These are phyloP conservation scores for Leptoclinus maculatus DNA, from an alignment of 2,797 vertebrate genomes.

Conservation along the genomic window DNA sequence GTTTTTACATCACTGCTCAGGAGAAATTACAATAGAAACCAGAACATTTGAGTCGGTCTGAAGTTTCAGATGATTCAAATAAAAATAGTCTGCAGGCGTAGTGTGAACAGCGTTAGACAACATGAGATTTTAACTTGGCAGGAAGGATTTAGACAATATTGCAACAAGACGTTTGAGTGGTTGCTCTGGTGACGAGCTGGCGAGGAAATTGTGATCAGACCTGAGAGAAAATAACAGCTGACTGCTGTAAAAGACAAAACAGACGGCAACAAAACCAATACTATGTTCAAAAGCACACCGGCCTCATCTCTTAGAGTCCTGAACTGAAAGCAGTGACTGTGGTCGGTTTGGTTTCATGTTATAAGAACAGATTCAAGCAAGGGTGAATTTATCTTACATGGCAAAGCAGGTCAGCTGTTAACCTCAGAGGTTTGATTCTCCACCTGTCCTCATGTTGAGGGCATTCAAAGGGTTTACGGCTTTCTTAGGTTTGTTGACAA, in stretches of 20 bases:
- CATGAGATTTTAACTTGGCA: slow-evolving; percentile 10
- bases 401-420: background rate
- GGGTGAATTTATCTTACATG: background rate
- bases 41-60: background rate
- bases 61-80: background rate
- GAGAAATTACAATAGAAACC: background rate
- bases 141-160: slow-evolving; percentile 30
- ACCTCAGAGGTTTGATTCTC: background rate
- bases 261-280: background rate
- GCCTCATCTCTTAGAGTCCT: background rate
- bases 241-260: background rate
- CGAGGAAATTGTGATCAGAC: slow-evolving; percentile 25
- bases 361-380: background rate
- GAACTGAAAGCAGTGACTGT: background rate
- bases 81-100: background rate
- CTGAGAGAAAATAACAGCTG: slow-evolving; percentile 4
- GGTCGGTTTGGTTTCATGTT: background rate
- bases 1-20: background rate
- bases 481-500: too few species aligned
- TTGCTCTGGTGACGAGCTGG: slow-evolving; percentile 6
- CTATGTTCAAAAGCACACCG: background rate
- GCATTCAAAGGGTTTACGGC: too few species aligned
- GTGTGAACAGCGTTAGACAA: slow-evolving; percentile 21
- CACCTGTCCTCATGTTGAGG: background rate
- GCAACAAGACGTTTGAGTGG: slow-evolving; percentile 14